Base-by-base conservation (phyloP, 2,113 vertebrate genomes). In the Onychostruthus taczanowskii region DNA sequence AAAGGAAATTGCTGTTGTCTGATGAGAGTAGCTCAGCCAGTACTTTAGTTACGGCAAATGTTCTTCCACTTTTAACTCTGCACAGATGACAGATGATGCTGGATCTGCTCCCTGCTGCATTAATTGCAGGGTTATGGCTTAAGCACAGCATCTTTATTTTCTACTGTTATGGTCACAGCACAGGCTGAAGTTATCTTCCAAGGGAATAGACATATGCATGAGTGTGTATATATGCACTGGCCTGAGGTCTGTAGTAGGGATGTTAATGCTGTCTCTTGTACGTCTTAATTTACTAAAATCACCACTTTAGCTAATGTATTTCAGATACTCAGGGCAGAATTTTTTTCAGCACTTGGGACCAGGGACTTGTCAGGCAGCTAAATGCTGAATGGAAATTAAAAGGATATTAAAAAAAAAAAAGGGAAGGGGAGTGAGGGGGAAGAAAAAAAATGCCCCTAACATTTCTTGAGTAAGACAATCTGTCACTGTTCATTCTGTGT, bases 401-500 rank as follows among this genome's bases (percentile, higher is more conserved):
- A 78, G 2, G 1, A 1, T 44, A 43, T 75, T 53, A 2, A 49
- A 67, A 55, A 59, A 67, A 39, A 8, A 18, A 27, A 18, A 47
- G 3, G 8, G 6, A 41, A 26, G 0, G 6, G 9, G 15, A 4
- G 5, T 0, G 0, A 21, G 7, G 2, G 6, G 41, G 4, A 27
- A 33, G 7, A 9, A 11, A 16, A 26, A 41, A 35, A 37, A 24
- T 21, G 8, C 4, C 4, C 7, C 9, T 47, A 46, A 59, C 8
- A 28, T 30, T 76, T 39, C 3, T 56, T 61, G 21, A 87, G 17
- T 28, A 41, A 28, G 18, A 61, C 0, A 1, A 27, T 55, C 20
- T 63, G 8, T 39, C 78, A 24, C 33, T 73, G 9, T 18, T 84
- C 6, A 21, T 55, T 16, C 6, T 47, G 7, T 26, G 9, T 13